These are phyloP conservation scores for Cotesia congregata DNA, from an alignment of 2,888 invertebrate genomes.

Conservation along the genomic window DNA sequence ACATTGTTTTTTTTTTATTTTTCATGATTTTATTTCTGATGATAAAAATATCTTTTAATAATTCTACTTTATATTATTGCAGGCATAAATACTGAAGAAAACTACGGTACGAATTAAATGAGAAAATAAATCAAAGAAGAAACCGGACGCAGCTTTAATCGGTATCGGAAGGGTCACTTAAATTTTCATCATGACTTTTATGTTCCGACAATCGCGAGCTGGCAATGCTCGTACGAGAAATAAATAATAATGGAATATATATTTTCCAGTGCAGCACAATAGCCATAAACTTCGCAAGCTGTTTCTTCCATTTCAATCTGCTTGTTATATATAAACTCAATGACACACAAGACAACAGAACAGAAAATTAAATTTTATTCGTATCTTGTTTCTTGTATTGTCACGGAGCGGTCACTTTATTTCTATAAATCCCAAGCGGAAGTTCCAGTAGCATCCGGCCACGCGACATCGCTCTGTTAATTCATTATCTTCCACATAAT, in stretches of 20 bases:
- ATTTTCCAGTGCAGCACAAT: constrained; percentile 60
- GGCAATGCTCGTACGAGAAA: constrained; percentile 1
- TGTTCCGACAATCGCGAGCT: constrained; percentile 4
- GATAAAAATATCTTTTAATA: too few relatives aligned
- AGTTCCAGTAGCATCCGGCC: constrained; percentile 53
- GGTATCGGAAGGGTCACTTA: constrained; percentile 38
- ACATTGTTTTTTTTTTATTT: too few relatives aligned
- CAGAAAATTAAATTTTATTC: constrained; percentile 2
- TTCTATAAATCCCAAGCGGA: constrained; percentile 37
- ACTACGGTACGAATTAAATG: not conserved
- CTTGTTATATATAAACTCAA: constrained; percentile 16
- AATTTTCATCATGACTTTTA: constrained; percentile 33
- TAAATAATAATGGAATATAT: constrained; percentile 55
- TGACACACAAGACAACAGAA: not conserved
- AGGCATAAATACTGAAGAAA: too few relatives aligned
- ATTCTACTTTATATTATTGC: too few relatives aligned
- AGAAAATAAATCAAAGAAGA: constrained; percentile 21
- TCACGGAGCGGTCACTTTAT: constrained; percentile 24
- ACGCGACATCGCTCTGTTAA: constrained; percentile 67
- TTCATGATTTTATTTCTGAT: too few relatives aligned
- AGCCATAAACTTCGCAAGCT: constrained; percentile 38
- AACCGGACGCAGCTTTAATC: constrained; percentile 25
- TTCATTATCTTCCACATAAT: constrained; percentile 61
- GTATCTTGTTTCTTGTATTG: not conserved
- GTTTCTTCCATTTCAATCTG: constrained; percentile 12